These are phyloP conservation scores for Cephus pygmeus DNA, from an alignment of 2,888 invertebrate genomes.

Conservation along the genomic window DNA sequence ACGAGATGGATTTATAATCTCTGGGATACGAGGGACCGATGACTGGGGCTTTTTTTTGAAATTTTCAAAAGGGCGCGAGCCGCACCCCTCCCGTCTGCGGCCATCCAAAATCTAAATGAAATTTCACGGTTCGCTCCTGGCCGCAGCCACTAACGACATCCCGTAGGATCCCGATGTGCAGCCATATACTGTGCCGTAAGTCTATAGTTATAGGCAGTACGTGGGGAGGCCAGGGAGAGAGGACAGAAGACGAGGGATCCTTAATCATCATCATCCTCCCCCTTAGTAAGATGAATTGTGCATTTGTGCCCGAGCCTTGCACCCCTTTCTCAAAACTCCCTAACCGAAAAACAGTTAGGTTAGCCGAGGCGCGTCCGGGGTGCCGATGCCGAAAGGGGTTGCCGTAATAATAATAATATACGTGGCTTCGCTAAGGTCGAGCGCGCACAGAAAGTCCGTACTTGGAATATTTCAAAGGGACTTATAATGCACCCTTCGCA, in stretches of 20 bases:
- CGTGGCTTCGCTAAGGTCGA: neutral
- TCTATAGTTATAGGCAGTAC: neutral
- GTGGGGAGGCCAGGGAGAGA: slow-evolving; percentile 6
- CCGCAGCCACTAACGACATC: slow-evolving; percentile 26
- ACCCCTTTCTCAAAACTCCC: slow-evolving; percentile 39
- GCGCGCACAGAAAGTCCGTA: neutral
- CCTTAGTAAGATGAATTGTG: slow-evolving; percentile 43
- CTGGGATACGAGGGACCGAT: too few species aligned
- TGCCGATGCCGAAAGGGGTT: slow-evolving; percentile 4
- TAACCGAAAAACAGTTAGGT: slow-evolving; percentile 35
- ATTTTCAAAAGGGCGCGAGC: neutral
- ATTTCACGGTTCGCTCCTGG: slow-evolving; percentile 30
- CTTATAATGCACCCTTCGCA: neutral
- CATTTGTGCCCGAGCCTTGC: slow-evolving; percentile 39
- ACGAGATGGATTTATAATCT: too few species aligned
- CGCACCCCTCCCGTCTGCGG: neutral
- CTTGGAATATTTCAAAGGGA: neutral
- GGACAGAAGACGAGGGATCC: slow-evolving; percentile 37
- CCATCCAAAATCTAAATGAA: slow-evolving; percentile 15
- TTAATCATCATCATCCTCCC: slow-evolving; percentile 51
- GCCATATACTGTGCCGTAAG: neutral
- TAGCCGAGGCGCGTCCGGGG: neutral
- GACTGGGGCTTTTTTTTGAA: too few species aligned
- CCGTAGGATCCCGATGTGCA: slow-evolving; percentile 10
- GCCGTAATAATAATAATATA: slow-evolving; percentile 2